These are phyloP conservation scores for Lamprologus speciosus DNA, from an alignment of 2,113 vertebrate species.

Conservation along the genomic window DNA sequence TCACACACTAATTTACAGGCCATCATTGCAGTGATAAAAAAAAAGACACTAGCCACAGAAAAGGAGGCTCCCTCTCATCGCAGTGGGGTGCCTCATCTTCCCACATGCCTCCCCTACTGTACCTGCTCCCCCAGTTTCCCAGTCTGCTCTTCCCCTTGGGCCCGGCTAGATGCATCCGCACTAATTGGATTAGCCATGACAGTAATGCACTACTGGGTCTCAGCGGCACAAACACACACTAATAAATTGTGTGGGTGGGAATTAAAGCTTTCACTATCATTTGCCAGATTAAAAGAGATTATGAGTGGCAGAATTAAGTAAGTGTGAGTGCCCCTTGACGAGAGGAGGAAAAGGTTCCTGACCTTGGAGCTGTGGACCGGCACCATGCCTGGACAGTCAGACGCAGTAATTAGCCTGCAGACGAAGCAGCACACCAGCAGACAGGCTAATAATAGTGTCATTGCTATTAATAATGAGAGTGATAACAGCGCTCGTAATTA, in stretches of 20 bases:
- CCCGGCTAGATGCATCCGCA: slow-evolving; percentile 39
- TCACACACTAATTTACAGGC: slow-evolving; percentile 35
- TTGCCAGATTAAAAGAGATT: slow-evolving; percentile 69
- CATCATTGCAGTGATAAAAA: slow-evolving; percentile 42
- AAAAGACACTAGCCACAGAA: slow-evolving; percentile 2
- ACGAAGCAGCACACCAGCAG: slow-evolving; percentile 38
- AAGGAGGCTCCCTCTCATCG: slow-evolving; percentile 29
- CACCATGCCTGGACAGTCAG: slow-evolving; percentile 40
- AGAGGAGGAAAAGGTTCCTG: slow-evolving; percentile 47
- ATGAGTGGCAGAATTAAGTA: slow-evolving; percentile 65
- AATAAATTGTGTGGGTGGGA: slow-evolving; percentile 59
- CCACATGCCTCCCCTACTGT: neutral
- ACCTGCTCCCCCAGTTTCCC: slow-evolving; percentile 19
- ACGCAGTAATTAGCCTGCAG: slow-evolving; percentile 51
- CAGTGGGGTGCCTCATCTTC: slow-evolving; percentile 34
- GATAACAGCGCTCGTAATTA: slow-evolving; percentile 65
- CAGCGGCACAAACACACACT: slow-evolving; percentile 53
- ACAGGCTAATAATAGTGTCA: slow-evolving; percentile 61
- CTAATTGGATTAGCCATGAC: slow-evolving; percentile 72
- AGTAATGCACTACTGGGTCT: slow-evolving; percentile 66
- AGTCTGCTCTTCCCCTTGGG: neutral
- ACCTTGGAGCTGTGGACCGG: slow-evolving; percentile 41
- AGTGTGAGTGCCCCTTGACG: slow-evolving; percentile 45
- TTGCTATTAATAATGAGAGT: slow-evolving; percentile 67
- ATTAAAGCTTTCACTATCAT: slow-evolving; percentile 56